Base-by-base conservation (phyloP, 2,888 invertebrate species). In the Himalopsyche anomala region DNA sequence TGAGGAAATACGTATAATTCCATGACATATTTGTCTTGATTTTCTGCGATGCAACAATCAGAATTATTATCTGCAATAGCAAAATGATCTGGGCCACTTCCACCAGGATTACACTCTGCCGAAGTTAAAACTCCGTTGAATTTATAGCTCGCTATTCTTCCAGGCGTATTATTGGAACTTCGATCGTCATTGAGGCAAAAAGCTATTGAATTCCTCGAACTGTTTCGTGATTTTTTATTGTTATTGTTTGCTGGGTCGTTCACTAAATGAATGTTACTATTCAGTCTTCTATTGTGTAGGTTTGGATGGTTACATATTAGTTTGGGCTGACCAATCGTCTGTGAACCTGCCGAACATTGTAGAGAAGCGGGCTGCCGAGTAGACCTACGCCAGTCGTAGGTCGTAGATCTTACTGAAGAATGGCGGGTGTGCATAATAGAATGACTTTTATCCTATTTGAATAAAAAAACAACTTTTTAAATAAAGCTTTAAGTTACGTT, bases 341-440 rank as follows among this genome's bases (percentile, higher is more conserved):
- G 56, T n/a, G 86, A 80, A 12, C 56, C 51, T 5, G 42, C 69
- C 15, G 80, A 83, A 38, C 38, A 36, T 36, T 79, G 36, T 3
- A 56, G 17, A 69, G 85, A 81, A n/a, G 55, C 28, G 4, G 38
- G 69, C 11, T 51, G 81, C 11, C 87, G 69, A 12, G 81, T 83
- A 9, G 88, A 86, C n/a, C 88, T 79, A 38, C 86, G 83, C 87
- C 86, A 86, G 42, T 86, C 87, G 74, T 84, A 84, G 12, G 83
- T 62, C 54, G 82, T 80, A 8, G 88, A 88, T 17, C 86, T 79
- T 12, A 88, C 81, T 9, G 88, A 88, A 6, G 88, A 86, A 54
- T 85, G 80, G n/a, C 88, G 82, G n/a, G 88, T 88, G 83, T 88
- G 88, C 55, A 85, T 80, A 17, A 86, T 62, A 12, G 88, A 88